Conservation (phyloP, 1,140 invertebrate genomes). For the Hylaeus anthracinus region DNA sequence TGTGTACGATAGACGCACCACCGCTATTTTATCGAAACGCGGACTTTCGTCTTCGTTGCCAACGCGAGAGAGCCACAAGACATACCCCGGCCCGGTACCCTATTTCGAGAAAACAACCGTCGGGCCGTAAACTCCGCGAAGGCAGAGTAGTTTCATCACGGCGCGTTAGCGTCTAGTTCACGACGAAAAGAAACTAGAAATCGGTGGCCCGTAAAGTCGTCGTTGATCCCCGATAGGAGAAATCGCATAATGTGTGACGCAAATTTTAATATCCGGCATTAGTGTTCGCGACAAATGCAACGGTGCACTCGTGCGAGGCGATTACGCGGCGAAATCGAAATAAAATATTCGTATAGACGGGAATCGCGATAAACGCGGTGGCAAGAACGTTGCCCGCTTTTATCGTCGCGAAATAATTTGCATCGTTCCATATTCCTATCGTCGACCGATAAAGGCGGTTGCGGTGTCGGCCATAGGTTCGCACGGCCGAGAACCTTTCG, state of each 20-base stretch:
- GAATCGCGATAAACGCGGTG: background rate
- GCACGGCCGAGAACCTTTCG: background rate
- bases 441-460: background rate
- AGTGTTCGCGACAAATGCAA: background rate
- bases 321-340: background rate
- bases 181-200: too few relatives aligned
- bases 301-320: background rate
- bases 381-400: background rate
- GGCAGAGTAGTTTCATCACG: background rate
- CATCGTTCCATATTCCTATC: constrained; percentile 17
- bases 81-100: background rate
- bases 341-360: background rate
- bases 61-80: background rate
- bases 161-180: too few relatives aligned
- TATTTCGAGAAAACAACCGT: constrained; percentile 37
- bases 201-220: too few relatives aligned
- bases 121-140: constrained; percentile 31
- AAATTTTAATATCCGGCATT: too few relatives aligned
- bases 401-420: constrained; percentile 13
- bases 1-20: constrained; percentile 6
- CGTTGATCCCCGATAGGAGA: too few relatives aligned
- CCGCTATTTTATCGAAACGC: constrained; percentile 30
- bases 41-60: background rate
- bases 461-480: constrained; percentile 1
- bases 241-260: too few relatives aligned